These are phyloP conservation scores for Bombus haemorrhoidalis DNA, from an alignment of 1,140 invertebrate species.

Conservation along the genomic window DNA sequence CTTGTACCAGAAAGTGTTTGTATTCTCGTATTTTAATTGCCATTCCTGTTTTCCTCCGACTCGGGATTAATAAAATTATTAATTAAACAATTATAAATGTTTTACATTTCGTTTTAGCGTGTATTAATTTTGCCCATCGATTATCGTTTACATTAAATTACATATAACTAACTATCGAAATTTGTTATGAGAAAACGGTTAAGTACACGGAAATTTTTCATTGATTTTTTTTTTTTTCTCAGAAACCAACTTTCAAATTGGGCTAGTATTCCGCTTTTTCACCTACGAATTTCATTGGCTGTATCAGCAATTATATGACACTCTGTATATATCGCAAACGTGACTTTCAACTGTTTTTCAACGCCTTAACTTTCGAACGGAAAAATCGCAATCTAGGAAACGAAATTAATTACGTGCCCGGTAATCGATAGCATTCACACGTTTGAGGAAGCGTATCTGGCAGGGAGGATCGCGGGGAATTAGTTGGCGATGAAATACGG, in stretches of 20 bases:
- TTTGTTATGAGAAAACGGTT: neutral
- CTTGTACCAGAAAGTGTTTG: too few relatives aligned
- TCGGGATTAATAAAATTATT: neutral
- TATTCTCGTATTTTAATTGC: neutral
- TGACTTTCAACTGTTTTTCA: neutral
- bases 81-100: too few relatives aligned
- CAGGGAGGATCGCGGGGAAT: neutral
- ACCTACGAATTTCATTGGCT: neutral
- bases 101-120: neutral
- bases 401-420: neutral
- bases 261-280: neutral
- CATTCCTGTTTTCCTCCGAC: neutral
- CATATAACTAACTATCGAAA: neutral
- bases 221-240: neutral
- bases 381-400: neutral
- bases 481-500: conserved; percentile 41
- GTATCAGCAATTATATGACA: neutral
- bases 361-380: too few relatives aligned
- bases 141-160: neutral
- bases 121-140: neutral
- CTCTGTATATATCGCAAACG: neutral
- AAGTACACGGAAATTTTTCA: neutral
- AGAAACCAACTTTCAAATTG: too few relatives aligned
- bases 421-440: conserved; percentile 19
- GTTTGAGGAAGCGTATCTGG: neutral